Percentiles rank a stretch among this genome's conserved stretches.
These are phyloP conservation scores for Hydropsyche betteni DNA, from an alignment of 2,888 invertebrate species.

Conservation along the genomic window DNA sequence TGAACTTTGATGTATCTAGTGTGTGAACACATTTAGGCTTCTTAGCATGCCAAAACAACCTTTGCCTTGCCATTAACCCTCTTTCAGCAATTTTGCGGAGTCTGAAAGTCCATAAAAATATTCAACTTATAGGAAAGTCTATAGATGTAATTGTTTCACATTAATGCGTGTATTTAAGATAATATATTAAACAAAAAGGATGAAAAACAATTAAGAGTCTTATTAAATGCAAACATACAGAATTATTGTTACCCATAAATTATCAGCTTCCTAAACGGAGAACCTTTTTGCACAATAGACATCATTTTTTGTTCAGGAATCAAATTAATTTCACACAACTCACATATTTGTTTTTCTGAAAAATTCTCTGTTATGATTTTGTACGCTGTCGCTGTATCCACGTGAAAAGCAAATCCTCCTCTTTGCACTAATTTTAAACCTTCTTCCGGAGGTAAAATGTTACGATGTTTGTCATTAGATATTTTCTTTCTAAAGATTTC, in stretches of 20 bases:
- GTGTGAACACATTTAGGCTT: conserved; percentile 68
- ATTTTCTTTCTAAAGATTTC: conserved; percentile 71
- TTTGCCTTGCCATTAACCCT: conserved; percentile 68
- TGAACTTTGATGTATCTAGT: conserved; percentile 60
- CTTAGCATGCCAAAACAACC: conserved; percentile 67
- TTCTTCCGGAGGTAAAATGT: conserved; percentile 65
- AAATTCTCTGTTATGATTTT: conserved; percentile 73
- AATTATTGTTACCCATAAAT: conserved; percentile 65
- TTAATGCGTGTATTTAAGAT: no score
- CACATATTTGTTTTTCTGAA: conserved; percentile 73
- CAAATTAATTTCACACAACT: conserved; percentile 70
- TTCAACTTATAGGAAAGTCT: no score
- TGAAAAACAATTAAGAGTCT: not conserved
- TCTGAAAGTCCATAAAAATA: conserved; percentile 58
- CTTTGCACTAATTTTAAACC: conserved; percentile 69
- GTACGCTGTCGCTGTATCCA: conserved; percentile 74
- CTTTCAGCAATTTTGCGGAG: conserved; percentile 68
- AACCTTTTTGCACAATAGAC: conserved; percentile 67
- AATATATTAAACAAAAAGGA: no score
- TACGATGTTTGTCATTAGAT: conserved; percentile 55
- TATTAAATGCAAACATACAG: not conserved
- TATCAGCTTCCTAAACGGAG: conserved; percentile 71
- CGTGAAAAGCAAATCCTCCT: conserved; percentile 76
- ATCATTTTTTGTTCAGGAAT: conserved; percentile 69
- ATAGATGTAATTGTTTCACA: no score